Evolutionary conservation across 2,113 vertebrate genomes (phyloP).

Genomic region (Nerophis ophidion): DNA sequence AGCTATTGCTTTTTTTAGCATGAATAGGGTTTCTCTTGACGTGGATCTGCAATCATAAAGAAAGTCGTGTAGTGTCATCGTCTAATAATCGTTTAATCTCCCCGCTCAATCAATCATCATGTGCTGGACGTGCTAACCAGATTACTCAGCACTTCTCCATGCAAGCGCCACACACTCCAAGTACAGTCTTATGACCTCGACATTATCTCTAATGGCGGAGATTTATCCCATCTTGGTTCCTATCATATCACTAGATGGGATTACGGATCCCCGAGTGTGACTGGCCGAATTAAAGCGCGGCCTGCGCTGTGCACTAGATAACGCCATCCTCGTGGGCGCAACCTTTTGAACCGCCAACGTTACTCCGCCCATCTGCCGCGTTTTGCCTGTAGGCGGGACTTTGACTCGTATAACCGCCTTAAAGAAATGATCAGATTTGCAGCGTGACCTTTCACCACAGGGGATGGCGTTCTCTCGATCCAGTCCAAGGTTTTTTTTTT

Average conservation of each 20-base stretch:
- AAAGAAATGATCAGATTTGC: constrained; percentile 14
- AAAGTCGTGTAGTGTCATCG: constrained; percentile 10
- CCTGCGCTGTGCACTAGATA: constrained; percentile 40
- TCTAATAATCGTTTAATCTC: constrained; percentile 23
- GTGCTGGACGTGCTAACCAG: constrained; percentile 45
- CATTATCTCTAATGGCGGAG: constrained; percentile 44
- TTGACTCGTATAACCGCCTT: constrained; percentile 15
- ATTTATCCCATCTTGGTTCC: constrained; percentile 58
- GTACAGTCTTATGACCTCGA: constrained; percentile 42
- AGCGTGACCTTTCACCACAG: constrained; percentile 22
- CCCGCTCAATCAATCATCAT: constrained; percentile 42
- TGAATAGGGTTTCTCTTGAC: neutral
- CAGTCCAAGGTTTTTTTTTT: neutral
- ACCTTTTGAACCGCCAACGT: constrained; percentile 37
- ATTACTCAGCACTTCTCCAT: constrained; percentile 42
- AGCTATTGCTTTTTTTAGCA: neutral
- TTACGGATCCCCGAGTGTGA: constrained; percentile 54
- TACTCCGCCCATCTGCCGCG: constrained; percentile 54
- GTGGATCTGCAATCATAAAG: constrained; percentile 25
- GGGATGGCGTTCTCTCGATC: neutral
- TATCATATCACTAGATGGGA: constrained; percentile 63
- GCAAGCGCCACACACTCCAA: constrained; percentile 7
- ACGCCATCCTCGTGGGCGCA: constrained; percentile 45
- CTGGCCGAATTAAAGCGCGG: constrained; percentile 56
- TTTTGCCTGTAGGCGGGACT: constrained; percentile 30